A percentile compares a stretch with the other conserved stretches of the same genome.
Conservation (phyloP, 2,113 vertebrate species). For the Tonatia bakeri region DNA sequence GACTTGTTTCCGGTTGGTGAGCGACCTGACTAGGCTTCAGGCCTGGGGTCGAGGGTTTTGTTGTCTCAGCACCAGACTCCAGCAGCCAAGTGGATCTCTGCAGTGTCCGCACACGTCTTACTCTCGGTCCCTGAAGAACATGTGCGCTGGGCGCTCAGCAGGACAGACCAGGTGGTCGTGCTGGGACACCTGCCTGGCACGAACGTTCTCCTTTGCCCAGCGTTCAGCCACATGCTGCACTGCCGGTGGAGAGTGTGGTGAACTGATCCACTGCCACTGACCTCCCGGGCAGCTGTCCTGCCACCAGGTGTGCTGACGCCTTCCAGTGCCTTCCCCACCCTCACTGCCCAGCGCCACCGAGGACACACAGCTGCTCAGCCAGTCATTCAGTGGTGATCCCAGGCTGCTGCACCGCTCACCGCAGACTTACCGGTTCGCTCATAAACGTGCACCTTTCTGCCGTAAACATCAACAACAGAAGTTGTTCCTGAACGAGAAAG, state of each 20-base stretch:
- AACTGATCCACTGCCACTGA: fast-evolving
- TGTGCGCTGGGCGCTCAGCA: not conserved
- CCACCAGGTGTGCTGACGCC: fast-evolving
- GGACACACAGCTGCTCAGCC: fast-evolving
- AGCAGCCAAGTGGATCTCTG: not conserved
- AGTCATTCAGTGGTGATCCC: not conserved
- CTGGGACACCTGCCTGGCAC: not conserved
- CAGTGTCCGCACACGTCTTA: not conserved
- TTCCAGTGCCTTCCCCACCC: fast-evolving
- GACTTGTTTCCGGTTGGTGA: not conserved
- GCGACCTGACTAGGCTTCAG: not conserved
- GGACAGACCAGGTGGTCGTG: not conserved
- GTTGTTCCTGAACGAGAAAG: not conserved
- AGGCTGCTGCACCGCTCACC: not conserved
- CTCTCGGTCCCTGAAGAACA: not conserved
- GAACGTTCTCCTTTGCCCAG: not conserved
- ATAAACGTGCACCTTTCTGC: not conserved
- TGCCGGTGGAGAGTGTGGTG: not conserved
- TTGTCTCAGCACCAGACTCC: not conserved
- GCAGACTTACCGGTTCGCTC: not conserved
- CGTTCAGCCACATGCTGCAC: not conserved
- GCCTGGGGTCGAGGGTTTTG: not conserved
- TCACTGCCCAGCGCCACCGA: not conserved
- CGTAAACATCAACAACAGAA: not conserved
- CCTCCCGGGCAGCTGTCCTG: not conserved